Conservation (phyloP, 1,140 invertebrate species). For the Orius insidiosus region DNA sequence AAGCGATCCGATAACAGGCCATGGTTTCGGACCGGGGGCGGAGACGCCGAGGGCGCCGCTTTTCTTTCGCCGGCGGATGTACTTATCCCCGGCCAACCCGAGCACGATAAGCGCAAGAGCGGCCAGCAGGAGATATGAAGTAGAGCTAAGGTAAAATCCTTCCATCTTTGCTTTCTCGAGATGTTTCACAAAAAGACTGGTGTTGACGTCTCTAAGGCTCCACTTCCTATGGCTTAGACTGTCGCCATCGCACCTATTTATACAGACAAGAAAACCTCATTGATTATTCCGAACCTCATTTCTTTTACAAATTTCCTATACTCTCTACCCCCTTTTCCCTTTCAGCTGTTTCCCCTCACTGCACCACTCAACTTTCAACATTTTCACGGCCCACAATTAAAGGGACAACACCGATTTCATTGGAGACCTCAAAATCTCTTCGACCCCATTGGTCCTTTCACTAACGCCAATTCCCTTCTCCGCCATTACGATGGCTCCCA, state of each 20-base stretch:
- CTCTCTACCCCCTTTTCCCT: constrained; percentile 12
- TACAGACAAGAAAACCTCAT: constrained; percentile 6
- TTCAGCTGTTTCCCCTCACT: constrained; percentile 8
- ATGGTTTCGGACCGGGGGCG: constrained; percentile 34
- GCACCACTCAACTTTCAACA: too few species aligned
- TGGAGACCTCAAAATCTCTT: too few species aligned
- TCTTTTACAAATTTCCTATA: constrained; percentile 13
- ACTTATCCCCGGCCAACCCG: not conserved
- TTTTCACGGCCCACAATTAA: too few species aligned
- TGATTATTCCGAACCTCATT: constrained; percentile 13
- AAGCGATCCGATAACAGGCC: constrained; percentile 41
- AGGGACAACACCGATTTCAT: too few species aligned
- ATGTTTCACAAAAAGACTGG: not conserved
- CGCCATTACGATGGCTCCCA: too few species aligned
- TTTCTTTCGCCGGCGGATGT: not conserved
- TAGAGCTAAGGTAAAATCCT: constrained; percentile 13
- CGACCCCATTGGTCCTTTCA: too few species aligned
- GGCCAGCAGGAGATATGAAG: constrained; percentile 15
- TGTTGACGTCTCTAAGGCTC: constrained; percentile 14
- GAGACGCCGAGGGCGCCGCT: not conserved
- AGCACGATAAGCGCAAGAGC: constrained; percentile 1
- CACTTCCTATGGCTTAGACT: constrained; percentile 13
- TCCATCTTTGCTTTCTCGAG: constrained; percentile 10
- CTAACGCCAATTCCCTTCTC: too few species aligned
- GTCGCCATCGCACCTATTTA: constrained; percentile 9